These are phyloP conservation scores for Tolmerus cingulatus DNA, from an alignment of 2,888 invertebrate genomes.

Conservation along the genomic window DNA sequence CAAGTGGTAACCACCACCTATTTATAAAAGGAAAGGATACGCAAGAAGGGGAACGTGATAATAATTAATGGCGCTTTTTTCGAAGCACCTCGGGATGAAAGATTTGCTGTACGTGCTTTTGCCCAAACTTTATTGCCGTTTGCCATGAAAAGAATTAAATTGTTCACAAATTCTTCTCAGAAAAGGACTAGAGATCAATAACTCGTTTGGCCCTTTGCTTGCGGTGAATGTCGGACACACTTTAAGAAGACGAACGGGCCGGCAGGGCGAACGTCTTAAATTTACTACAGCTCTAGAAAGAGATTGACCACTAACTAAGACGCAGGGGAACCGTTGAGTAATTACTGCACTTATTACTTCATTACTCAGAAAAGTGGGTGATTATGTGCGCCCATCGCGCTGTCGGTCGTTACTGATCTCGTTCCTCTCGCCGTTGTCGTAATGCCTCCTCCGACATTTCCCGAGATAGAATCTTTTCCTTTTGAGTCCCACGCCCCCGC, in stretches of 20 bases:
- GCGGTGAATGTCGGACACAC: not conserved
- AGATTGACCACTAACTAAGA: constrained; percentile 15
- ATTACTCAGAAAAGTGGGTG: constrained; percentile 44
- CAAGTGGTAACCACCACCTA: constrained; percentile 32
- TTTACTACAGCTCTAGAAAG: not conserved
- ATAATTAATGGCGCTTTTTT: constrained; percentile 42
- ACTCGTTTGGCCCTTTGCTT: not conserved
- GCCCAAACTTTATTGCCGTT: constrained; percentile 23
- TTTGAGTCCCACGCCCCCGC: not conserved
- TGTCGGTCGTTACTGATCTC: not conserved
- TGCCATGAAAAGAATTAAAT: constrained; percentile 22
- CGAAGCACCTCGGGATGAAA: constrained; percentile 21
- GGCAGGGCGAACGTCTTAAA: not conserved
- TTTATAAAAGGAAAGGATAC: constrained; percentile 33
- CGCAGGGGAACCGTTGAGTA: constrained; percentile 37
- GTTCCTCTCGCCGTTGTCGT: not conserved
- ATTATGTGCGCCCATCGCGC: constrained; percentile 36
- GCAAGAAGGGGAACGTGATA: constrained; percentile 11
- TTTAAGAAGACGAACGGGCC: not conserved
- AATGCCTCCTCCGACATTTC: not conserved
- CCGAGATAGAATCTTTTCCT: constrained; percentile 5
- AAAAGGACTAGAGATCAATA: constrained; percentile 8
- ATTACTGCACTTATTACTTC: constrained; percentile 47
- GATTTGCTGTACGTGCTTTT: constrained; percentile 40
- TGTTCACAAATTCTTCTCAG: not conserved